Evolutionary conservation across 1,140 invertebrate genomes (phyloP).

Genomic region (Telenomus remus): DNA sequence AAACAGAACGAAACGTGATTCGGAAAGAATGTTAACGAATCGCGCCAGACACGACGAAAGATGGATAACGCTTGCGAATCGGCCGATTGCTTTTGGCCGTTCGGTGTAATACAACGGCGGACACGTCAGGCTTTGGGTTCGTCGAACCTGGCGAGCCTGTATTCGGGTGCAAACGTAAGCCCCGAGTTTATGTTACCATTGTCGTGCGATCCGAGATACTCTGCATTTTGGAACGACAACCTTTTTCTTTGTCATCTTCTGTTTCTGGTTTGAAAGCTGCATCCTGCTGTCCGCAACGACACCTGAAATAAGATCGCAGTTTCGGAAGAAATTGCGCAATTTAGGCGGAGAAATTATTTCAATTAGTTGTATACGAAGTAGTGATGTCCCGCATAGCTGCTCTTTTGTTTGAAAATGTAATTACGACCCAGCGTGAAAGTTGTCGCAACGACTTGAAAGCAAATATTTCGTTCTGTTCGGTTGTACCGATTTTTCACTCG

Average conservation of each 20-base stretch:
- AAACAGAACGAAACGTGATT: conserved; percentile 55
- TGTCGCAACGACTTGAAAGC: no score
- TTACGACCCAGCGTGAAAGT: no score
- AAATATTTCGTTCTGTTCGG: no score
- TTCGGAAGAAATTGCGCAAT: no score
- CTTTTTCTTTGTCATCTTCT: background rate
- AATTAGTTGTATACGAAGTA: no score
- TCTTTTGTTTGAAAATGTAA: no score
- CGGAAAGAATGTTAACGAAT: conserved; percentile 61
- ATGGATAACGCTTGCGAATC: conserved; percentile 55
- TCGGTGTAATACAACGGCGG: conserved; percentile 40
- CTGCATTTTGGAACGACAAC: background rate
- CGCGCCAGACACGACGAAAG: conserved; percentile 55
- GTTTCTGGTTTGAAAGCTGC: background rate
- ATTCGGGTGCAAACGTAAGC: conserved; percentile 49
- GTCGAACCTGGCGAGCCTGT: conserved; percentile 37
- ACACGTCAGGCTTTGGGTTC: conserved; percentile 31
- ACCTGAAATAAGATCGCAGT: no score
- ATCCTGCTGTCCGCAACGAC: background rate
- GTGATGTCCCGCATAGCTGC: no score
- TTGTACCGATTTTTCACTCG: no score
- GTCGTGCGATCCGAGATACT: conserved; percentile 32
- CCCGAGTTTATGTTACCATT: conserved; percentile 39
- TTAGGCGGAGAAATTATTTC: no score
- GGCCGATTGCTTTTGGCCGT: conserved; percentile 47